phyloP scores from a whole-genome alignment of 2,797 vertebrate species.

The Pantherophis vulpinus region DNA sequence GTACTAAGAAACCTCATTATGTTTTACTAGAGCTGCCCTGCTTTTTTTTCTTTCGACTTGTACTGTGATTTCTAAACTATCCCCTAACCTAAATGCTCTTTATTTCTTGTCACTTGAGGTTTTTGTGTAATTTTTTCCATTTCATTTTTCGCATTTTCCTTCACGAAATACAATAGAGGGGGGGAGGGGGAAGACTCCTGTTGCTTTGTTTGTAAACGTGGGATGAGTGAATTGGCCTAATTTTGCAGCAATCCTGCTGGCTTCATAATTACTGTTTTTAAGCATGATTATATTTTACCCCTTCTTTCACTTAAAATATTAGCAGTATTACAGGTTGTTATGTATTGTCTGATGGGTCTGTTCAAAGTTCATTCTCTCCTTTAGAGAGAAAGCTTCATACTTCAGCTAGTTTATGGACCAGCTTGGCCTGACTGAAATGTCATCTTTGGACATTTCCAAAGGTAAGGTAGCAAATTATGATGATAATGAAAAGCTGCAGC shows the following conservation, averaged over 20 bases:
- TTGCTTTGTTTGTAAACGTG: neutral
- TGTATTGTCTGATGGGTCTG: neutral
- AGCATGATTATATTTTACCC: constrained; percentile 5
- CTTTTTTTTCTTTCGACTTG: neutral
- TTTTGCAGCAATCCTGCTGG: neutral
- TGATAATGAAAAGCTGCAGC: constrained; percentile 60
- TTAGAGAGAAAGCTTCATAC: constrained; percentile 6
- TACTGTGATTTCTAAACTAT: neutral
- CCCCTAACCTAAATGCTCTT: neutral
- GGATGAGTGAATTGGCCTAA: constrained; percentile 1
- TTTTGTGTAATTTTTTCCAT: constrained; percentile 6
- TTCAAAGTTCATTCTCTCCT: neutral
- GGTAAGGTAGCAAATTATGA: constrained; percentile 62
- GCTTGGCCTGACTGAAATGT: constrained; percentile 56
- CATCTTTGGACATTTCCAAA: constrained; percentile 42
- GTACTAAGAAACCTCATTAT: neutral
- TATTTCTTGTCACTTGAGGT: neutral
- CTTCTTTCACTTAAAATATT: constrained; percentile 31
- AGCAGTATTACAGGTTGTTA: neutral
- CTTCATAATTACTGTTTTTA: neutral
- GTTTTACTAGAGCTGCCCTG: neutral
- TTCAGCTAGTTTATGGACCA: constrained; percentile 34
- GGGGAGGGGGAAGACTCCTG: neutral
- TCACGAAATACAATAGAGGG: neutral
- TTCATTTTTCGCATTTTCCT: neutral